Conservation (phyloP, 2,888 invertebrate genomes). For the Formica aserva region DNA sequence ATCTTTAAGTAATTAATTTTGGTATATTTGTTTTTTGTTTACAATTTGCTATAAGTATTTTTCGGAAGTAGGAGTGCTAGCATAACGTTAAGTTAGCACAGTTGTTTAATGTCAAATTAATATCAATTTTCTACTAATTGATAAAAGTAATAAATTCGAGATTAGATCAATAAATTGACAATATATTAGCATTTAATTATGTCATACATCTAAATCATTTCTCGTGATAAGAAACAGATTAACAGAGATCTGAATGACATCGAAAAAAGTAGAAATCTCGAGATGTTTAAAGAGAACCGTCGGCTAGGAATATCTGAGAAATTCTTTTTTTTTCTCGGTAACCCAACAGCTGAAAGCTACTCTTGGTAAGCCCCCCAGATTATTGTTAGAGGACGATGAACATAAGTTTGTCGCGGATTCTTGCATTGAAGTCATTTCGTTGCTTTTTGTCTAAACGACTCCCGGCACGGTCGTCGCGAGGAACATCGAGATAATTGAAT, state of each 20-base stretch:
- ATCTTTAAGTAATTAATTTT: background rate
- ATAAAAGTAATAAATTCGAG: background rate
- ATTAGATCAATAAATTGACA: background rate
- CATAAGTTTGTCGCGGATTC: conserved; percentile 44
- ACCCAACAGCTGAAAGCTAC: conserved; percentile 5
- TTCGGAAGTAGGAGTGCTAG: background rate
- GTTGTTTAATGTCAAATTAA: background rate
- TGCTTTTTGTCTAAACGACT: conserved; percentile 46
- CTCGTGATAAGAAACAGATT: background rate
- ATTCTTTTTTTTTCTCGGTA: background rate
- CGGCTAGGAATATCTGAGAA: conserved; percentile 2
- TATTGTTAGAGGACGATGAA: conserved; percentile 36
- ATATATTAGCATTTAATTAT: background rate
- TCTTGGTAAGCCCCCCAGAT: conserved; percentile 29
- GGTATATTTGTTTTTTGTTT: background rate
- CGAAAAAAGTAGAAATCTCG: background rate
- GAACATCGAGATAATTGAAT: conserved; percentile 64
- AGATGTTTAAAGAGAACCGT: background rate
- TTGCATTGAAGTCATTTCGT: conserved; percentile 48
- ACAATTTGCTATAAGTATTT: background rate
- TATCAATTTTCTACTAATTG: background rate
- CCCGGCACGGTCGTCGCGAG: conserved; percentile 45
- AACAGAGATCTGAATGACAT: background rate
- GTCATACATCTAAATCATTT: background rate
- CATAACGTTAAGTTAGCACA: background rate